Percentiles rank a stretch among this genome's conserved stretches.
Conservation (phyloP, 1,140 invertebrate species). For the Holotrichia oblita region DNA sequence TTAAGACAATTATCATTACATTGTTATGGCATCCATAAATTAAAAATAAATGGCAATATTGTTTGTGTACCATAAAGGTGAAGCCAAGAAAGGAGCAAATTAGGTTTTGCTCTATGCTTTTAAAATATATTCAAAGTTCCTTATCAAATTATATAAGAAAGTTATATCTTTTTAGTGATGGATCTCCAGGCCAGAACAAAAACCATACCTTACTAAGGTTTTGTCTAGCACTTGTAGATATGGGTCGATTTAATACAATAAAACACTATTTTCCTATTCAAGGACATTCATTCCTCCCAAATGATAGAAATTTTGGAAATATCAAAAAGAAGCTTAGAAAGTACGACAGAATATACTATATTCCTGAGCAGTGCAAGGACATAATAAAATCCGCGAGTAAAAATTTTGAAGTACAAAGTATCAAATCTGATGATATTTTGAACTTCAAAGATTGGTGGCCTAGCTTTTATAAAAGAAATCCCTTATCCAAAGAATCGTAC, state of each 20-base stretch:
- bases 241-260: no score
- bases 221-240: no score
- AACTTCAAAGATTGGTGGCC: background rate
- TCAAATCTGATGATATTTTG: slow-evolving; percentile 1
- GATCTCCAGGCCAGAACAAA: background rate
- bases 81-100: background rate
- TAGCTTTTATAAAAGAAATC: background rate
- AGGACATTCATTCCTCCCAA: no score
- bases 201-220: background rate
- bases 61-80: background rate
- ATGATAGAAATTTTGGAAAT: no score
- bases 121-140: background rate
- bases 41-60: background rate
- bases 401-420: no score
- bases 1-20: no score
- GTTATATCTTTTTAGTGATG: background rate
- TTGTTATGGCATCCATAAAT: slow-evolving; percentile 10
- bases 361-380: no score
- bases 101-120: background rate
- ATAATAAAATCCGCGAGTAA: no score
- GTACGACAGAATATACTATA: no score
- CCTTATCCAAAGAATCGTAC: background rate
- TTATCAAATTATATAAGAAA: background rate
- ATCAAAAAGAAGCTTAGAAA: no score
- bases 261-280: no score